phyloP scores from a whole-genome alignment of 2,888 invertebrate species.

The Alsophila aescularia region DNA sequence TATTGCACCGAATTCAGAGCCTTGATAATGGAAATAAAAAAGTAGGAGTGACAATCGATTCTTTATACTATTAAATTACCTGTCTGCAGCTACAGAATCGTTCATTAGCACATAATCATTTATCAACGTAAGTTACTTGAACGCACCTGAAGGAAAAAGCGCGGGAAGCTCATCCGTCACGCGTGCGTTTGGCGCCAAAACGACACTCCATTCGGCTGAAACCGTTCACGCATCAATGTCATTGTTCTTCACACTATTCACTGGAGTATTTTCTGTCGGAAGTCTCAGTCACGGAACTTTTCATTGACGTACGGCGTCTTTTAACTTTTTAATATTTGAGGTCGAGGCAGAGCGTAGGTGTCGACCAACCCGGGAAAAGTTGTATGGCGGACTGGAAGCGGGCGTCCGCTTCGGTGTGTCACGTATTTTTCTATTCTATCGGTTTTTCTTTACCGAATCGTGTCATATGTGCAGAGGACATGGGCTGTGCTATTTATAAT shows the following conservation, averaged over 20 bases:
- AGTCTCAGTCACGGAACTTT: constrained; percentile 17
- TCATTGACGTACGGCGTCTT: constrained; percentile 20
- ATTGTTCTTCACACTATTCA: constrained; percentile 42
- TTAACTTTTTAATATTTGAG: constrained; percentile 40
- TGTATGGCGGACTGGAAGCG: constrained; percentile 72
- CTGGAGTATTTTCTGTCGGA: constrained; percentile 22
- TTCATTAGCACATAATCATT: constrained; percentile 56
- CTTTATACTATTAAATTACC: constrained; percentile 28
- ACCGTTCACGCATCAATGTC: constrained; percentile 68
- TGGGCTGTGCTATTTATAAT: constrained; percentile 70
- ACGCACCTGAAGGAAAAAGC: constrained; percentile 78
- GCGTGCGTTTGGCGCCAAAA: constrained; percentile 71
- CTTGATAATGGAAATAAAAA: constrained; percentile 10
- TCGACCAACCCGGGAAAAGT: constrained; percentile 76
- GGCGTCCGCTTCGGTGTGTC: constrained; percentile 53
- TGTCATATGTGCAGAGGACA: constrained; percentile 68
- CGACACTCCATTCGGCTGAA: constrained; percentile 57
- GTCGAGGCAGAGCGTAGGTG: constrained; percentile 59
- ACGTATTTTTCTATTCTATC: constrained; percentile 72
- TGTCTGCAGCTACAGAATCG: constrained; percentile 34
- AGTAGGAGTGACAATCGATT: constrained; percentile 24
- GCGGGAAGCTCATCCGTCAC: constrained; percentile 79
- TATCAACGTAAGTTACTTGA: constrained; percentile 63
- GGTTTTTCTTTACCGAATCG: constrained; percentile 66
- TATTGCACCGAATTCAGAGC: constrained; percentile 19